Base-by-base conservation (phyloP, 2,113 vertebrate species). In the Labeo rohita region DNA sequence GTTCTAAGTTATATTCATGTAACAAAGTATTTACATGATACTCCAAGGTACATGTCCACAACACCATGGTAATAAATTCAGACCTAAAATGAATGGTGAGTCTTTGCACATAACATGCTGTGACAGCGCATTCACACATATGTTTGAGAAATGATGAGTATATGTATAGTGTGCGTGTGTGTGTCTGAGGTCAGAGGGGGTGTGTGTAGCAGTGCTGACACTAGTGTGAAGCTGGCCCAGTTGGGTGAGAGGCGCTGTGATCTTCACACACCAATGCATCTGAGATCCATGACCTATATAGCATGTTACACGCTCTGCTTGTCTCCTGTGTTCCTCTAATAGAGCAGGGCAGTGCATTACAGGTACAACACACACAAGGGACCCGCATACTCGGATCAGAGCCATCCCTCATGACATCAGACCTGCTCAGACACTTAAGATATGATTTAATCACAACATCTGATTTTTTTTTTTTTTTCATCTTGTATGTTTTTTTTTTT, bases 231-330 rank as follows among this genome's bases (percentile, higher is more conserved):
- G 83, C 52, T 56, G 34, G 52, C 73, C 86, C 78, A 85, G 63
- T 79, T 86, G 76, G 83, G 86, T 47, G 63, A 87, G 87, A 91
- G 92, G 90, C 87, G 86, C 91, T 86, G 88, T 94, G 93, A 94
- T 95, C 93, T 94, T 94, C 92, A 95, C 92, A 93, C 95, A 93
- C 92, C 92, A 87, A 93, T 95, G 94, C 92, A 84, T 93, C 90
- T 85, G 75, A 93, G 92, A 94, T 94, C 92, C 93, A 94, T 95
- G 94, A 94, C 94, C 93, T 94, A 95, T 94, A 94, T 94, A 94
- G 90, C 94, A 93, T 80, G 92, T 94, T 94, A 94, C 92, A 93
- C 85, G 91, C 91, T 93, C 90, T 61, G 88, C 92, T 95, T 92
- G 92, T 90, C 92, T 89, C 88, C 90, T 88, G 83, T 92, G 92